Conservation (phyloP, 2,888 invertebrate genomes). For the Clostera curtula region DNA sequence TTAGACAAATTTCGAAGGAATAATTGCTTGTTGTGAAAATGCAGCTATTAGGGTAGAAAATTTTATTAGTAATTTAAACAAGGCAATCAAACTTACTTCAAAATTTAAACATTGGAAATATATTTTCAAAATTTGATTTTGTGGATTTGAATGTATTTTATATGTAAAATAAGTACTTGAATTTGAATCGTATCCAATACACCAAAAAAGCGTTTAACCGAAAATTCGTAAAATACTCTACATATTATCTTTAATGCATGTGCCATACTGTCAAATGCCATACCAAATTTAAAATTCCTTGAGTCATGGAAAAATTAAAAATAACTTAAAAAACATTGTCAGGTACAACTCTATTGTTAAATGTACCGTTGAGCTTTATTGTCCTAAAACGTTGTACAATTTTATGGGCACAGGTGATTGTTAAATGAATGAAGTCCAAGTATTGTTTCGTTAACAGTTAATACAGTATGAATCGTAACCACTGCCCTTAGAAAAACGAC, state of each 20-base stretch:
- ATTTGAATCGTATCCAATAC: no score
- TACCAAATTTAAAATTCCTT: no score
- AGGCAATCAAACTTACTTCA: no score
- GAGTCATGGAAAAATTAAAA: conserved; percentile 10
- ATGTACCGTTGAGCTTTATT: conserved; percentile 41
- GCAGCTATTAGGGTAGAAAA: conserved; percentile 20
- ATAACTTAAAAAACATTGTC: conserved; percentile 18
- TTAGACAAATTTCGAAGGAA: conserved; percentile 24
- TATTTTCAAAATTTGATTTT: no score
- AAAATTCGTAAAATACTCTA: no score
- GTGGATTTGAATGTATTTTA: no score
- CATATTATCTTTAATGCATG: no score
- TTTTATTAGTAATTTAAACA: no score
- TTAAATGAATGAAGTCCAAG: conserved; percentile 31
- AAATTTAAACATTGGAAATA: no score
- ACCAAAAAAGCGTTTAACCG: no score
- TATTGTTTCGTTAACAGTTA: conserved; percentile 22
- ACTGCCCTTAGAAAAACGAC: conserved; percentile 9
- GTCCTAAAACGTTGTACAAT: conserved; percentile 45
- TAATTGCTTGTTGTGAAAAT: conserved; percentile 20
- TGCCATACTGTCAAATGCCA: no score
- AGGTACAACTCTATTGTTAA: conserved; percentile 53
- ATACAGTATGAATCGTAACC: conserved; percentile 14
- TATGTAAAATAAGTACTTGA: no score
- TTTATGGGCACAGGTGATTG: conserved; percentile 42